Conservation (phyloP, 2,113 vertebrate species). For the Progne subis region DNA sequence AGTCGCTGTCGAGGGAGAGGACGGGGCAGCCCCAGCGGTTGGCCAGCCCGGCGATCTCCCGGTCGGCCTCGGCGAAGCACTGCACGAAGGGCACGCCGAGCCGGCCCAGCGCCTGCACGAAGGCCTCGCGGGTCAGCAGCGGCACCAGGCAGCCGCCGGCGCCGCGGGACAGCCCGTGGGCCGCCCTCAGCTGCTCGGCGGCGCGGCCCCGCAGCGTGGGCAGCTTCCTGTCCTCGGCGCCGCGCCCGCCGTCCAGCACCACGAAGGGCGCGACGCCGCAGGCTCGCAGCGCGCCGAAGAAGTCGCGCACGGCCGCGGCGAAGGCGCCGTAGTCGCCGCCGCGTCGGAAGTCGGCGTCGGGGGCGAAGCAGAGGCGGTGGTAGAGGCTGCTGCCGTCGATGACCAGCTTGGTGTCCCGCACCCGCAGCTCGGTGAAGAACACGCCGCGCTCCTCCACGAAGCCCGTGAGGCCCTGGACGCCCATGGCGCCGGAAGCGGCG, state of each 20-base stretch:
- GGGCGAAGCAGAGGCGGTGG: slow-evolving; percentile 82
- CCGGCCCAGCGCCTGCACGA: slow-evolving; percentile 82
- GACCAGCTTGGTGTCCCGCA: slow-evolving; percentile 83
- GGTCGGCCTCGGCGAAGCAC: slow-evolving; percentile 89
- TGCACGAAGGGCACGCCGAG: slow-evolving; percentile 83
- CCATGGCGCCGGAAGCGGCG: slow-evolving; percentile 73
- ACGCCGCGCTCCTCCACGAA: slow-evolving; percentile 79
- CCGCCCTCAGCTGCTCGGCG: slow-evolving; percentile 81
- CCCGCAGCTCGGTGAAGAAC: slow-evolving; percentile 81
- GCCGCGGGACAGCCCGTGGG: slow-evolving; percentile 77
- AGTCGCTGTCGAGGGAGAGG: slow-evolving; percentile 92
- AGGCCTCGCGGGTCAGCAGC: slow-evolving; percentile 81
- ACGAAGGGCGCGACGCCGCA: slow-evolving; percentile 86
- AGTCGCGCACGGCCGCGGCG: slow-evolving; percentile 67
- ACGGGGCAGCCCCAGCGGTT: slow-evolving; percentile 90
- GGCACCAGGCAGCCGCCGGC: slow-evolving; percentile 78
- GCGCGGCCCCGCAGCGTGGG: slow-evolving; percentile 80
- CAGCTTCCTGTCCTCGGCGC: slow-evolving; percentile 87
- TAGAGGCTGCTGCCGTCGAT: slow-evolving; percentile 91
- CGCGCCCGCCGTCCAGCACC: slow-evolving; percentile 89
- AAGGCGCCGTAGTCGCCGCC: slow-evolving; percentile 91
- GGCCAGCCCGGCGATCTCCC: slow-evolving; percentile 89
- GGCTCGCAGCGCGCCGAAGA: slow-evolving; percentile 79
- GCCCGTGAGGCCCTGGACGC: slow-evolving; percentile 85
- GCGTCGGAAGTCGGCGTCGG: slow-evolving; percentile 77